These are phyloP conservation scores for Bergia puertoricense DNA, from an alignment of 92 coral and sea anemone genomes.

Conservation along the genomic window DNA sequence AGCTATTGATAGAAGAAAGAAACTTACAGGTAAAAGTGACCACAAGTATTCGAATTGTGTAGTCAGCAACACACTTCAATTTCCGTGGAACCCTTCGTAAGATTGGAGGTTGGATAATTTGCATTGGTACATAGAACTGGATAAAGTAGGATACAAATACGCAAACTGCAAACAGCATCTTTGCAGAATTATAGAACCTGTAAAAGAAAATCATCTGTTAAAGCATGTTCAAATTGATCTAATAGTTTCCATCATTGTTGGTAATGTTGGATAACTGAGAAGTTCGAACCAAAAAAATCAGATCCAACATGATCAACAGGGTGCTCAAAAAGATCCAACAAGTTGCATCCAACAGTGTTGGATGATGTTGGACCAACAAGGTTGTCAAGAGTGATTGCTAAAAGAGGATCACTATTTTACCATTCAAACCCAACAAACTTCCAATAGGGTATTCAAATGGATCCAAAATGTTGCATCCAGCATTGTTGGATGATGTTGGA, in stretches of 20 bases:
- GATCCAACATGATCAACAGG: no score
- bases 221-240: not conserved
- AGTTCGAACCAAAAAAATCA: no score
- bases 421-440: no score
- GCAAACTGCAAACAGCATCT: conserved; percentile 64
- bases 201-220: not conserved
- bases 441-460: no score
- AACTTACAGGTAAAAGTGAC: conserved; percentile 87
- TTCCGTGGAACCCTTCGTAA: conserved; percentile 62
- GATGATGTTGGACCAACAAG: no score
- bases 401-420: no score
- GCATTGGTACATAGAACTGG: conserved; percentile 92
- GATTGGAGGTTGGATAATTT: conserved; percentile 76
- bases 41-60: conserved; percentile 58
- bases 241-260: no score
- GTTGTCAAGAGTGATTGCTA: no score
- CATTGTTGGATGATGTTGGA: no score
- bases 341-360: no score
- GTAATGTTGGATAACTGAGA: not conserved
- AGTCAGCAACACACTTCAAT: conserved; percentile 52
- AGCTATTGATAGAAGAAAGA: not conserved
- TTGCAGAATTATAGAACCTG: conserved; percentile 71
- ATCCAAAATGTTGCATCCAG: no score
- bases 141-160: conserved; percentile 85
- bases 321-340: no score